Conservation (phyloP, 1,140 invertebrate species). For the Telenomus remus region DNA sequence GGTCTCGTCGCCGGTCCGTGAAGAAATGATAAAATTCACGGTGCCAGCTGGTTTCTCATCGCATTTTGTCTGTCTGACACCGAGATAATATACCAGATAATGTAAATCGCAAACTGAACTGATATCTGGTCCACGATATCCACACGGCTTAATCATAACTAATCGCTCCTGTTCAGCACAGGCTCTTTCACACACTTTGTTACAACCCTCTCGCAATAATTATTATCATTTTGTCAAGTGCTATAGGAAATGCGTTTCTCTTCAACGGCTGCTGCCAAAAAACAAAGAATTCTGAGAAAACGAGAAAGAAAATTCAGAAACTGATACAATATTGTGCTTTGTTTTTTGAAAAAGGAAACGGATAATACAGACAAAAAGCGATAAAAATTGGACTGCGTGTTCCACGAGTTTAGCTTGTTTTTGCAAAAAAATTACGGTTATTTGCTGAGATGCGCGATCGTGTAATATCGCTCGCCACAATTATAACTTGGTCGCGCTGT, state of each 20-base stretch:
- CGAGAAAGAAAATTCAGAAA: no score
- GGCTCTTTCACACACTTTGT: no score
- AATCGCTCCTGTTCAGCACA: no score
- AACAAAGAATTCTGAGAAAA: no score
- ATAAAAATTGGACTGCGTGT: background rate
- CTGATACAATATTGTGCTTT: no score
- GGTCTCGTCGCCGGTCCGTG: slow-evolving; percentile 13
- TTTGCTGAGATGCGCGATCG: slow-evolving; percentile 8
- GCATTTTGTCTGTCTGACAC: slow-evolving; percentile 27
- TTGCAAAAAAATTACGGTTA: slow-evolving; percentile 16
- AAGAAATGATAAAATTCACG: slow-evolving; percentile 44
- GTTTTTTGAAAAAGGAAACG: no score
- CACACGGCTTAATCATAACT: slow-evolving; percentile 14
- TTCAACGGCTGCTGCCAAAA: no score
- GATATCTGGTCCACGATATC: slow-evolving; percentile 14
- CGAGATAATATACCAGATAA: slow-evolving; percentile 32
- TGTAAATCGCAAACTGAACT: slow-evolving; percentile 9
- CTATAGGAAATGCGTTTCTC: background rate
- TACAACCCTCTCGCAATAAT: no score
- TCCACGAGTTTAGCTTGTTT: background rate
- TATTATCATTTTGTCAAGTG: background rate
- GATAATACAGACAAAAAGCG: no score
- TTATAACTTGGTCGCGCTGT: background rate
- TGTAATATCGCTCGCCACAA: slow-evolving; percentile 19
- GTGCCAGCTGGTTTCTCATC: slow-evolving; percentile 10